Conservation (phyloP, 2,797 vertebrate species). For the Scolopax rusticola region DNA sequence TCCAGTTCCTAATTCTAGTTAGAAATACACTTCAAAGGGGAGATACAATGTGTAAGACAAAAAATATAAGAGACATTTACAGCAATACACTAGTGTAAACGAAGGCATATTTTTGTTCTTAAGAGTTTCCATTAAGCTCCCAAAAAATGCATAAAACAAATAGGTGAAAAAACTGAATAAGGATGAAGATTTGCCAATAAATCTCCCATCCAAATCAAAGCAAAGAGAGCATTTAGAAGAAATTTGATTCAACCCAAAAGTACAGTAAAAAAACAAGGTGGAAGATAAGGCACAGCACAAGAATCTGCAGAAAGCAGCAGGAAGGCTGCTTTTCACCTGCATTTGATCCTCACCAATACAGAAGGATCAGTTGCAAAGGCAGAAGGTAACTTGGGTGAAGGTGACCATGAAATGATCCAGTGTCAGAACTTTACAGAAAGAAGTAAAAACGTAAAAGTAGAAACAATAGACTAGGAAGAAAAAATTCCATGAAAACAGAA, state of each 20-base stretch:
- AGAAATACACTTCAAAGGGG: neutral
- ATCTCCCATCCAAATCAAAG: neutral
- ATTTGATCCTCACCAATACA: neutral
- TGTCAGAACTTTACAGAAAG: neutral
- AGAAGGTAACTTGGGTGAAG: neutral
- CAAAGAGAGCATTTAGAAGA: neutral
- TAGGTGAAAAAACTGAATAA: neutral
- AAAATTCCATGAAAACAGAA: neutral
- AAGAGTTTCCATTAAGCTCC: neutral
- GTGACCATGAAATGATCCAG: neutral
- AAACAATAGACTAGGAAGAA: conserved; percentile 10
- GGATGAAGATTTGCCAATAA: neutral
- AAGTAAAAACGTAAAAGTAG: conserved; percentile 16
- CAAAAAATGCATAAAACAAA: neutral
- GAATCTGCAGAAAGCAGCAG: neutral
- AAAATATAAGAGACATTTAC: neutral
- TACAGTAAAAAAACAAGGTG: neutral
- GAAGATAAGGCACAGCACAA: neutral
- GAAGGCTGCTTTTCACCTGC: neutral
- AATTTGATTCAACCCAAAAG: neutral
- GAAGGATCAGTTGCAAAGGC: neutral
- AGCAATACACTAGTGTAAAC: neutral
- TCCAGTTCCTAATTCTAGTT: neutral
- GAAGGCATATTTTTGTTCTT: neutral
- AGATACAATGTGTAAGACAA: neutral